A percentile compares a stretch with the other conserved stretches of the same genome.
phyloP scores from a whole-genome alignment of 2,113 vertebrate species.

The Antechinus stuartii region DNA sequence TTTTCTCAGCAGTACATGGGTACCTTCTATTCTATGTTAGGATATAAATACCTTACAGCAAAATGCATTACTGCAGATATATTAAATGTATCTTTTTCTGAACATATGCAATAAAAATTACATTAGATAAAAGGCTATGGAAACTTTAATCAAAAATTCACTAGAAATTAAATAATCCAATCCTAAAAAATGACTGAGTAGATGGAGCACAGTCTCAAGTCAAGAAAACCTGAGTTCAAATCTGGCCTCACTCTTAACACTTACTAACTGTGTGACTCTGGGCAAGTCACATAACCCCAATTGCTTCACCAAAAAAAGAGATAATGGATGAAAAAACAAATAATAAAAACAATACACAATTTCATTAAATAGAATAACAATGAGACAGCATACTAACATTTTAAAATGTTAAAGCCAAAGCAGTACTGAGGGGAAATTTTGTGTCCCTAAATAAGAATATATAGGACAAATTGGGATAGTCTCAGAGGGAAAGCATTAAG shows the following conservation, averaged over 20 bases:
- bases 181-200: neutral
- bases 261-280: too few species aligned
- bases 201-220: too few species aligned
- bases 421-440: neutral
- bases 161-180: neutral
- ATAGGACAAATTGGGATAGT: neutral
- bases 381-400: neutral
- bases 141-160: neutral
- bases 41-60: neutral
- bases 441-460: neutral
- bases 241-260: too few species aligned
- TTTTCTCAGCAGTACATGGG: neutral
- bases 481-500: neutral
- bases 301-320: too few species aligned
- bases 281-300: too few species aligned
- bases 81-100: neutral
- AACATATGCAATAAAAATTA: neutral
- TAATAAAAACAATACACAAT: neutral
- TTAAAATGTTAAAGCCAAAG: neutral
- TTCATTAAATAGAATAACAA: neutral
- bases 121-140: neutral
- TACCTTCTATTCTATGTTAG: neutral
- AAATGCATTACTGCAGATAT: neutral
- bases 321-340: neutral
- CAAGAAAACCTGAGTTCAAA: too few species aligned